phyloP scores from a whole-genome alignment of 1,140 invertebrate species.

The Radopholus similis region DNA sequence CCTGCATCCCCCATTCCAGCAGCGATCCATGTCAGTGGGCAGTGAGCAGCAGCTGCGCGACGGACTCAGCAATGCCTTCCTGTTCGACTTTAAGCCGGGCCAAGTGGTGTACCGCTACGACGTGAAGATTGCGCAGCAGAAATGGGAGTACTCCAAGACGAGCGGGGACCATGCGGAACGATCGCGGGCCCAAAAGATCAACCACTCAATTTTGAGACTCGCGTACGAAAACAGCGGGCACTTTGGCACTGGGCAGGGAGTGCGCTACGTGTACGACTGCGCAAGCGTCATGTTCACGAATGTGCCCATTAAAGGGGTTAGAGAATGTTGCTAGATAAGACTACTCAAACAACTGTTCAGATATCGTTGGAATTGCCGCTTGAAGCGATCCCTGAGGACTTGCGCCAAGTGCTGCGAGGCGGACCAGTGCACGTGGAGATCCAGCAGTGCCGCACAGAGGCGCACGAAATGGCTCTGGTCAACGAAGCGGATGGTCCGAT shows the following conservation, averaged over 20 bases:
- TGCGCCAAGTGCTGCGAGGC: neutral
- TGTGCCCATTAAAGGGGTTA: neutral
- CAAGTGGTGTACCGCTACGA: conserved; percentile 10
- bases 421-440: neutral
- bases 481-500: neutral
- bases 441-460: neutral
- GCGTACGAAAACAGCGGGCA: neutral
- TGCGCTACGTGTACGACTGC: conserved; percentile 1
- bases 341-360: neutral
- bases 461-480: neutral
- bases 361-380: neutral
- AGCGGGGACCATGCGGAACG: conserved; percentile 2
- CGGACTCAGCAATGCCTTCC: neutral
- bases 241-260: neutral
- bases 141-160: neutral
- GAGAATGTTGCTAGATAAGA: neutral
- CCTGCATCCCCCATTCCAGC: no score
- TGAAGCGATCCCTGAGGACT: neutral
- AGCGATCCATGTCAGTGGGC: no score
- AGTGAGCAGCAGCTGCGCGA: neutral
- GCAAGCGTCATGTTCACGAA: neutral
- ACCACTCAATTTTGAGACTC: neutral
- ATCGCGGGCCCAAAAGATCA: neutral
- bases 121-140: neutral
- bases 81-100: conserved; percentile 4